Conservation (phyloP, 2,888 invertebrate species). For the Tipula vernalis region DNA sequence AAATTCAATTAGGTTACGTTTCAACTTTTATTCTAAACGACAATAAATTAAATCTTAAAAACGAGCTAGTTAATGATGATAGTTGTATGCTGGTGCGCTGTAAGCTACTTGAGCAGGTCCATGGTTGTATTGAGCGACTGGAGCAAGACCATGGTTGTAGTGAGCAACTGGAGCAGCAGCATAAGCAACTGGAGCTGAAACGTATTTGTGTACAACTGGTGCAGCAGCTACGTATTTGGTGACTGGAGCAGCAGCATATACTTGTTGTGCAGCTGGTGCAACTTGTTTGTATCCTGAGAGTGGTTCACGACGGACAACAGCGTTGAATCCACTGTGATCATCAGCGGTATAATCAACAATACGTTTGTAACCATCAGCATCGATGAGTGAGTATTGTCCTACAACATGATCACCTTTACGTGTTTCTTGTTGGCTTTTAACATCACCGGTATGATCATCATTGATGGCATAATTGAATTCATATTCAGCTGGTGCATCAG, state of each 20-base stretch:
- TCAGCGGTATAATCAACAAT: conserved; percentile 40
- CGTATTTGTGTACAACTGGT: conserved; percentile 15
- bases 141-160: too few relatives aligned
- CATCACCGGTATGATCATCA: too few relatives aligned
- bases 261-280: too few relatives aligned
- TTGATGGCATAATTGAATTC: too few relatives aligned
- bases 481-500: too few relatives aligned
- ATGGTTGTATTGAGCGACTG: conserved; percentile 8
- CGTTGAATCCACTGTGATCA: conserved; percentile 40
- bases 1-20: background rate
- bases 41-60: background rate
- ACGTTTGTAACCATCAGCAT: conserved; percentile 34
- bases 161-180: conserved; percentile 13
- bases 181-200: conserved; percentile 23
- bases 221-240: conserved; percentile 1
- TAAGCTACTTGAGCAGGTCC: background rate
- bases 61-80: conserved; percentile 14
- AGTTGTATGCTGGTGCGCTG: conserved; percentile 17
- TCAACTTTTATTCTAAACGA: background rate
- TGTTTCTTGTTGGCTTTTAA: too few relatives aligned
- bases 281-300: conserved; percentile 19
- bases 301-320: conserved; percentile 39
- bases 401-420: too few relatives aligned
- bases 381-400: too few relatives aligned
- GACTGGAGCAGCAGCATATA: background rate